Conservation (phyloP, 2,888 invertebrate species). For the Pachymerium ferrugineum region DNA sequence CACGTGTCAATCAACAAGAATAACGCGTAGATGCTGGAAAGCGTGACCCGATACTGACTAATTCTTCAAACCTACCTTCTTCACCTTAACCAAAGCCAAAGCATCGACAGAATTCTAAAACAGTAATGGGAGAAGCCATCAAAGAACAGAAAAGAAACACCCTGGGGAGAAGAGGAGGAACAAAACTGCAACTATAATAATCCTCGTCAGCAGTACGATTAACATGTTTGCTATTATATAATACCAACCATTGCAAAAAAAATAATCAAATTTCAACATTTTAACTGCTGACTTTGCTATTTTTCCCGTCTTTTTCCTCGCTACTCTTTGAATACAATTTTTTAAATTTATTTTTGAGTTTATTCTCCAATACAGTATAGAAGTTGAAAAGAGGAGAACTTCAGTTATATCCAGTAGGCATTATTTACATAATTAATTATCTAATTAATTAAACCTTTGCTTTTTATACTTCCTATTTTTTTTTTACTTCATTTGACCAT, state of each 20-base stretch:
- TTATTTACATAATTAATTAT: neutral
- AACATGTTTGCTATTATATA: slow-evolving; percentile 13
- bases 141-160: neutral
- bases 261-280: neutral
- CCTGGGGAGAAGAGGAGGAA: neutral
- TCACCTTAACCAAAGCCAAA: neutral
- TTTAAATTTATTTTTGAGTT: no score
- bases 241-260: neutral
- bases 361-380: no score
- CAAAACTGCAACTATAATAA: slow-evolving; percentile 1
- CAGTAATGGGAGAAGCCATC: neutral
- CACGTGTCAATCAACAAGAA: neutral
- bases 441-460: neutral
- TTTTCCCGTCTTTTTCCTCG: neutral
- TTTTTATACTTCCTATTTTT: neutral
- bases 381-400: no score
- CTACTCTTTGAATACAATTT: neutral
- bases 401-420: neutral
- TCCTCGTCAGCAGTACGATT: neutral
- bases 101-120: neutral
- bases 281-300: neutral
- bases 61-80: neutral
- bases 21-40: neutral
- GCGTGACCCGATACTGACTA: neutral
- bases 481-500: neutral